Base-by-base conservation (phyloP, 2,888 invertebrate genomes). In the Temnothorax rugatulus region DNA sequence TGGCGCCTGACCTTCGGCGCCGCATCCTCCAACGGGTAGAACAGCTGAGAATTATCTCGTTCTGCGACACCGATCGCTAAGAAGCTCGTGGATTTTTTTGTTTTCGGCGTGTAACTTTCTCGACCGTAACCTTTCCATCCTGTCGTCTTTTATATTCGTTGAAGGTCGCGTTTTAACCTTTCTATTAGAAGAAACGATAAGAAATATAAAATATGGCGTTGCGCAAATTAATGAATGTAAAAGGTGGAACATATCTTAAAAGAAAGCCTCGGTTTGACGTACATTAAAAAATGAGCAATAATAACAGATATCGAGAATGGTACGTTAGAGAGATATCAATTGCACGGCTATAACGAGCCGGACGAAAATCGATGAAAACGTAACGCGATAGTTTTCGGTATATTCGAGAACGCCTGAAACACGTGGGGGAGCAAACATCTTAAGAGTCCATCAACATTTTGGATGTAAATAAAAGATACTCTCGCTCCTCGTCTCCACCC, bases 1-100 rank as follows among this genome's bases (percentile, higher is more conserved):
- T 84, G 84, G 84, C 84, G 74, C 82, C 84, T 82, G 84, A 84
- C 84, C 84, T 84, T 84, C 73, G 84, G 73, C 84, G 84, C 66
- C 81, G 57, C 71, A 29, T 63, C 81, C 47, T 66, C 81, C 81
- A 34, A 73, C 73, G 59, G 25, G 81, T 18, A 25, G 81, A 84
- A 54, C 71, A 79, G 83, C 66, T 69, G 83, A 57, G 84, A 84
- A 81, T 84, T 84, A 66, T 84, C 81, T 73, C 57, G 84, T 84
- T 61, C 57, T 50, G 52, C 68, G 59, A 73, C 79, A 59, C 21
- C 47, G 73, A 71, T 81, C 59, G 47, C 79, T 25, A 57, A 54
- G 68, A 79, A 81, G 47, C 59, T 25, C 25, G 50, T 11, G 79
- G 21, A 9, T 54, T 61, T 50, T 50, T 59, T 69, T 44, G 38